Base-by-base conservation (phyloP, 2,797 vertebrate species). In the Chaenodraco wilsoni region DNA sequence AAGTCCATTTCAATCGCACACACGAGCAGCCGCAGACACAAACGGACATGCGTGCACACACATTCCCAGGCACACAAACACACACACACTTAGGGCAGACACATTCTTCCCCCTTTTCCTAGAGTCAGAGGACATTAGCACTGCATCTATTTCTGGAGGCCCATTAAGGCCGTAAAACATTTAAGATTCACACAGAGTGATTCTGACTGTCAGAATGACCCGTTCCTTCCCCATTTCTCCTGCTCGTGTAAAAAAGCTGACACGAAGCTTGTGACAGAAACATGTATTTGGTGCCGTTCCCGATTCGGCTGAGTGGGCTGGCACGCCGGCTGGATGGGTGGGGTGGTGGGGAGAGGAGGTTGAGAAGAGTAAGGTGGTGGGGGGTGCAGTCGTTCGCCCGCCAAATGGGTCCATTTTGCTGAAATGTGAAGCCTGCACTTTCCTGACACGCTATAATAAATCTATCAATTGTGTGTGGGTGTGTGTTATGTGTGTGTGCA, bases 131-230 rank as follows among this genome's bases (percentile, higher is more conserved):
- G 87, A 92, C 89, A 92, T 93, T 91, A 92, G 88, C 88, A 79
- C 91, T 83, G 86, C 89, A 86, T 91, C 92, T 94, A 94, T 94
- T 94, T 91, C 89, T 86, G 88, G 92, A 91, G 86, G 78, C 87
- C 90, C 91, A 94, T 94, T 93, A 94, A 90, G 86, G 83, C 88
- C 19, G 89, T 94, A 91, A 93, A 93, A 93, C 89, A 92, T 93
- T 94, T 92, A 93, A 88, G 88, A 92, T 88, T 71, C 77, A 74
- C 87, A 74, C 84, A 76, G 87, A 92, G 89, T 89, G 88, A 92
- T 88, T 92, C 89, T 76, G 15, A 78, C 82, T 91, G 92, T 92
- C 91, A 88, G 85, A 92, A 87, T 91, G 90, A 91, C 84, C 89
- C 68, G 79, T 83, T 90, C 84, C 72, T 40, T 58, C 82, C 87